Base-by-base conservation (phyloP, 2,113 vertebrate species). In the Meles meles region DNA sequence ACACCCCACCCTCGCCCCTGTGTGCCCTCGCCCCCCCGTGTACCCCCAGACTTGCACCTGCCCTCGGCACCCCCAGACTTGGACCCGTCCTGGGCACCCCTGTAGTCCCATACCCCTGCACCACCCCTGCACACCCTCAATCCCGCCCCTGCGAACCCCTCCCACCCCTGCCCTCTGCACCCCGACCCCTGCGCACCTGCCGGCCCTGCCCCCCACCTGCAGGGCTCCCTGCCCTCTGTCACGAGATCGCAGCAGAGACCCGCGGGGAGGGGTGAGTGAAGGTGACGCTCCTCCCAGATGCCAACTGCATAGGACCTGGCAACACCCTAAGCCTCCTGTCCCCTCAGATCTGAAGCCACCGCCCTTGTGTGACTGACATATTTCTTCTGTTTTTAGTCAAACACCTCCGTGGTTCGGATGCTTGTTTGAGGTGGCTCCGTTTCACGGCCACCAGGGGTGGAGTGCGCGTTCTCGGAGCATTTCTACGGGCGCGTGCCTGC, bases 281-380 rank as follows among this genome's bases (percentile, higher is more conserved):
- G 21, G 25, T 9, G 25, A 7, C 14, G 2, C 81, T 21, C 69
- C 0, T 55, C n/a, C 25, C 27, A 0, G 9, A n/a, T 0, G 10
- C 20, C 1, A 7, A 14, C 65, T 23, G 21, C 9, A 0, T 0
- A 15, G 67, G 55, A 34, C 2, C 6, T 1, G n/a, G 71, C 25
- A 0, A 34, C 10, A 1, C 37, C 47, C 47, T 44, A 25, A 13
- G 25, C 0, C 37, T 12, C 12, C 1, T 61, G 61, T 57, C 49
- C 61, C 37, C 7, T 29, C 21, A 21, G 39, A 31, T 74, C 23
- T 1, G 12, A 13, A 12, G 49, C 17, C 20, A 2, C 27, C 9
- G 44, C 8, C 52, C 27, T 65, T 12, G 1, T 0, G 7, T 0
- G 0, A 5, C 5, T 3, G 20, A 27, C 5, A 2, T 10, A 2